Evolutionary conservation across 2,113 vertebrate species (phyloP).

Genomic region (Mormyrus iriodes): DNA sequence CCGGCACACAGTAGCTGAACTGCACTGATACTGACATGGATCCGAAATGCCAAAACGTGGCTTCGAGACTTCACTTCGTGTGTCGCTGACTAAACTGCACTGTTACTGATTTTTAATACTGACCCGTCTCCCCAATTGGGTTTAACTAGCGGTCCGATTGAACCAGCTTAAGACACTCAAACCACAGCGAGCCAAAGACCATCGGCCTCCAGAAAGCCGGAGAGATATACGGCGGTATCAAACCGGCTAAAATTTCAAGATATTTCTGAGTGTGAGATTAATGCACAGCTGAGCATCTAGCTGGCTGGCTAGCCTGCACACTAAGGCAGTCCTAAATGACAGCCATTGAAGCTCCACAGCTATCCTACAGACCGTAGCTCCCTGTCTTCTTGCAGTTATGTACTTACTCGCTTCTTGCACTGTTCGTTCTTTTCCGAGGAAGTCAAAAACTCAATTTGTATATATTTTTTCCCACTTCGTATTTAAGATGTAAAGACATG

Average conservation of each 20-base stretch:
- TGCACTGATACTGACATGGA: not conserved
- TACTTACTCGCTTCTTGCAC: constrained; percentile 9
- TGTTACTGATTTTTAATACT: not conserved
- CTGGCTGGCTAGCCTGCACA: not conserved
- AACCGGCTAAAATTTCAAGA: not conserved
- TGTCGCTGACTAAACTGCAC: not conserved
- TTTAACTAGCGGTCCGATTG: not conserved
- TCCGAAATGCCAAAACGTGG: not conserved
- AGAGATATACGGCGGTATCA: not conserved
- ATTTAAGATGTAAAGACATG: not conserved
- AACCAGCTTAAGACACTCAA: not conserved
- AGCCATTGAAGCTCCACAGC: constrained; percentile 19
- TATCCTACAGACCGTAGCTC: not conserved
- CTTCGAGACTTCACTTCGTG: not conserved
- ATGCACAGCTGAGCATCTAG: not conserved
- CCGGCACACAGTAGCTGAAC: not conserved
- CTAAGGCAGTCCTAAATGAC: not conserved
- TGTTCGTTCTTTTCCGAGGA: not conserved
- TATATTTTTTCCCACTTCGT: not conserved
- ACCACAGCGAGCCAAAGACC: not conserved
- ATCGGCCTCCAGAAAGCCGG: not conserved
- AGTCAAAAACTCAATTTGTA: not conserved
- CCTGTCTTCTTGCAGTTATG: not conserved
- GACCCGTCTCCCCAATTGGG: not conserved
- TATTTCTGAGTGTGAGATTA: not conserved